Evolutionary conservation across 2,888 invertebrate species (phyloP).

Genomic region (Pantelozetes paolii): DNA sequence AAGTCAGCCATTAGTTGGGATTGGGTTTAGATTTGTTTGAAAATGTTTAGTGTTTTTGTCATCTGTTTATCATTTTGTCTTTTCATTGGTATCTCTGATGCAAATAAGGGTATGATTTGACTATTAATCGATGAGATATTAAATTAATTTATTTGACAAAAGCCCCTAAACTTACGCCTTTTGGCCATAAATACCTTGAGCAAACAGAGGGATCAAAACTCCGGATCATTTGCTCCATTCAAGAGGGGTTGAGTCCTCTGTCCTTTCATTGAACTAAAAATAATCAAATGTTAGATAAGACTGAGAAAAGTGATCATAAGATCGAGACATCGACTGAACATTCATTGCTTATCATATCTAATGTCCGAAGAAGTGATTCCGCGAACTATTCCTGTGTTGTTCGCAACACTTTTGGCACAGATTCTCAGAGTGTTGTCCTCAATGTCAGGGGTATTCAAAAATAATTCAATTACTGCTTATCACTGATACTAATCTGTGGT

Average conservation of each 20-base stretch:
- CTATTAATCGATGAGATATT: neutral
- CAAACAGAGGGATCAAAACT: constrained; percentile 32
- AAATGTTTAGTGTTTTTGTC: neutral
- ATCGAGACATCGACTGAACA: constrained; percentile 28
- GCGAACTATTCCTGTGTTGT: constrained; percentile 46
- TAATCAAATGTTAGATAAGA: neutral
- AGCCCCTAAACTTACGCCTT: neutral
- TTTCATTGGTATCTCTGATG: neutral
- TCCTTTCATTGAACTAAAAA: constrained; percentile 43
- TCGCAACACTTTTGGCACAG: constrained; percentile 42
- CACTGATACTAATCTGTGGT: neutral
- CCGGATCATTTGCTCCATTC: constrained; percentile 37
- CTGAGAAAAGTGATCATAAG: constrained; percentile 19
- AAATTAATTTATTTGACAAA: neutral
- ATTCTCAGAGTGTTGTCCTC: constrained; percentile 33
- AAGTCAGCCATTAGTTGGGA: constrained; percentile 16
- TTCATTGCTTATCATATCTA: constrained; percentile 41
- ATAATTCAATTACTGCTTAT: neutral
- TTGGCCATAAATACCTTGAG: neutral
- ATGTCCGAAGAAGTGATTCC: constrained; percentile 36
- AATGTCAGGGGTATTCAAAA: constrained; percentile 43
- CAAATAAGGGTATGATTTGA: neutral
- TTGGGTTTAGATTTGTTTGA: too few species aligned
- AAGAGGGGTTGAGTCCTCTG: constrained; percentile 42
- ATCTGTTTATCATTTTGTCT: neutral